A percentile compares a stretch with the other conserved stretches of the same genome.
These are phyloP conservation scores for Bimastos eiseni DNA, from an alignment of 2,888 invertebrate species.

Conservation along the genomic window DNA sequence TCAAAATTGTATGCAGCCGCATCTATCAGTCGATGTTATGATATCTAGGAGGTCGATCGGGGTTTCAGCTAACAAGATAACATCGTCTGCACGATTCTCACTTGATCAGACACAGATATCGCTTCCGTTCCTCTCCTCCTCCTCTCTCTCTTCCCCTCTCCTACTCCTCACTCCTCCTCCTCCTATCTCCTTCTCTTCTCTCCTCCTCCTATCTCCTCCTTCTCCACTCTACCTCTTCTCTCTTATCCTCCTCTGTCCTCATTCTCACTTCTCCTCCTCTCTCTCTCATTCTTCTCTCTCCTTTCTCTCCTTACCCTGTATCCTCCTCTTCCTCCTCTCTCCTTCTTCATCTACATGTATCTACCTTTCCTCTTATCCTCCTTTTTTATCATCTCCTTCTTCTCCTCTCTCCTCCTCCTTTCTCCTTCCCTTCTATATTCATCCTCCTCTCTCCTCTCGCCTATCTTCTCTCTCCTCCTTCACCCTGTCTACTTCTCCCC, in stretches of 20 bases:
- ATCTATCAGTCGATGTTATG: background rate
- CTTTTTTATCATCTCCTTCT: too few species aligned
- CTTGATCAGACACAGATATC: background rate
- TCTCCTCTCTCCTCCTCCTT: too few species aligned
- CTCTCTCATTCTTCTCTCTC: background rate
- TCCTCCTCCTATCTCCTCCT: too few species aligned
- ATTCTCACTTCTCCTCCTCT: background rate
- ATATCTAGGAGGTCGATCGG: background rate
- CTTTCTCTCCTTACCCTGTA: background rate
- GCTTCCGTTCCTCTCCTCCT: background rate
- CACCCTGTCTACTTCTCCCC: background rate
- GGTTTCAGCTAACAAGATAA: background rate
- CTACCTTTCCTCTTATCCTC: too few species aligned
- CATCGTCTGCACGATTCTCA: slow-evolving; percentile 2
- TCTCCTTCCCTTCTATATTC: too few species aligned
- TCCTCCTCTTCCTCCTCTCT: too few species aligned
- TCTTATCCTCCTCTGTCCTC: too few species aligned
- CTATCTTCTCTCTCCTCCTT: background rate
- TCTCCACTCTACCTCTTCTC: background rate
- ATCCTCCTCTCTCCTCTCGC: too few species aligned
- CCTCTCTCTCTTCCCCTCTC: background rate
- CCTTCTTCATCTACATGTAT: too few species aligned
- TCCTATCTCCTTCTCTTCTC: too few species aligned
- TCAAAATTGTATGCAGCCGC: background rate
- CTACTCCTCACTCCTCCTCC: too few species aligned